Evolutionary conservation across 2,888 invertebrate genomes (phyloP).

Genomic region (Orthonychiurus folsomi): DNA sequence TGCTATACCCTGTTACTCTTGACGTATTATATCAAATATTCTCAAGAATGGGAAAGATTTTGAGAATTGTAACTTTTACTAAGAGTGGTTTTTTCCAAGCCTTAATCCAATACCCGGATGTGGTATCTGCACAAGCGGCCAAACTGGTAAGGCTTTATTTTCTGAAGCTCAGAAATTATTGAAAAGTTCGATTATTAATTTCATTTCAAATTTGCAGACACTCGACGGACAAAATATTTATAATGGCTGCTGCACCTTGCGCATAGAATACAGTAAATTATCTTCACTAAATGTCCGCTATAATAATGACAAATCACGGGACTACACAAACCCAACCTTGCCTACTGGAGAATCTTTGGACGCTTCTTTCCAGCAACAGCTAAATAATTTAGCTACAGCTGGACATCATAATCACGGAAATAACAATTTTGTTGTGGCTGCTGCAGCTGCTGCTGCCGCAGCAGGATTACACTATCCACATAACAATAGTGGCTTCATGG

Average conservation of each 20-base stretch:
- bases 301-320: conserved; percentile 99
- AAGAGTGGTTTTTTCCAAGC: conserved; percentile 99
- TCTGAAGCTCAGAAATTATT: conserved; percentile 3
- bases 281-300: conserved; percentile 96
- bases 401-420: neutral
- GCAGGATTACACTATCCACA: conserved; percentile 12
- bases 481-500: neutral
- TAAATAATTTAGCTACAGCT: conserved; percentile 2
- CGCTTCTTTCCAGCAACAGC: conserved; percentile 4
- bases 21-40: conserved; percentile 93
- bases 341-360: conserved; percentile 70
- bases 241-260: conserved; percentile 97
- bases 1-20: conserved; percentile 95
- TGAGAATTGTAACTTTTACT: conserved; percentile 99
- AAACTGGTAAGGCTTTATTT: conserved; percentile 64
- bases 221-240: conserved; percentile 98
- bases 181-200: neutral
- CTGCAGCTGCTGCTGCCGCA: conserved; percentile 18
- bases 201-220: conserved; percentile 51
- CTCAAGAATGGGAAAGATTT: conserved; percentile 95
- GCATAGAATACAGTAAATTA: conserved; percentile 98
- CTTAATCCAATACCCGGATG: conserved; percentile 96
- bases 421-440: conserved; percentile 10
- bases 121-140: conserved; percentile 91
- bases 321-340: conserved; percentile 96